Conservation (phyloP, 1,140 invertebrate species). For the Drosophila bocqueti region DNA sequence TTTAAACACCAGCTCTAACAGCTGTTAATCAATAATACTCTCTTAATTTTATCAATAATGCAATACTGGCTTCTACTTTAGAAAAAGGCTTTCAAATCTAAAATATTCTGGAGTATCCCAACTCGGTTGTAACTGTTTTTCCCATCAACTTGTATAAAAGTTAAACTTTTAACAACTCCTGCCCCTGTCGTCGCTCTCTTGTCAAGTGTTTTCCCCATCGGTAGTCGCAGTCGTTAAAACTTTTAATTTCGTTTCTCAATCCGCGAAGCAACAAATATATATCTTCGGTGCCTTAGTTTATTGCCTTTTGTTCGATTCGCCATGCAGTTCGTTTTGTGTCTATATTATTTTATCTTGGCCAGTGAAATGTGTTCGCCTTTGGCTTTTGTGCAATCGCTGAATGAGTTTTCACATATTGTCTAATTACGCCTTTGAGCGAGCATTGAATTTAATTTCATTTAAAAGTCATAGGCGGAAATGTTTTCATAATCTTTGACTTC, state of each 20-base stretch:
- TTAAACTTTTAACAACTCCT: background rate
- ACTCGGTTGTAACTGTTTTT: background rate
- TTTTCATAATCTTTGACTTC: conserved; percentile 37
- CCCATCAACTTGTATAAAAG: background rate
- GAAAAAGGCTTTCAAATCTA: background rate
- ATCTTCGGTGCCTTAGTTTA: conserved; percentile 27
- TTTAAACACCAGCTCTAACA: background rate
- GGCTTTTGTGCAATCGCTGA: conserved; percentile 57
- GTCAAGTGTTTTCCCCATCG: conserved; percentile 10
- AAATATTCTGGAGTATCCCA: background rate
- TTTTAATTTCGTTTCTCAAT: conserved; percentile 32
- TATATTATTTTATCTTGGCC: conserved; percentile 20
- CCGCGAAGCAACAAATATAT: background rate
- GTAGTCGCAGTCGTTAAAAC: conserved; percentile 33
- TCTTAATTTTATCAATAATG: too few species aligned
- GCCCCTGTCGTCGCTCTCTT: conserved; percentile 1
- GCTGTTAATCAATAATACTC: background rate
- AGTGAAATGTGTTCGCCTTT: conserved; percentile 36
- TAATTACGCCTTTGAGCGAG: conserved; percentile 59
- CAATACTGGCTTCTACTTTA: background rate
- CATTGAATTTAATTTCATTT: conserved; percentile 37
- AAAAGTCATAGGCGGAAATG: conserved; percentile 52
- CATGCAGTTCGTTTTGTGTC: conserved; percentile 16
- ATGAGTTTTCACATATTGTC: conserved; percentile 63
- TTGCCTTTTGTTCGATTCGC: conserved; percentile 44